Base-by-base conservation (phyloP, 2,888 invertebrate genomes). In the Hydroisotoma schaefferi region DNA sequence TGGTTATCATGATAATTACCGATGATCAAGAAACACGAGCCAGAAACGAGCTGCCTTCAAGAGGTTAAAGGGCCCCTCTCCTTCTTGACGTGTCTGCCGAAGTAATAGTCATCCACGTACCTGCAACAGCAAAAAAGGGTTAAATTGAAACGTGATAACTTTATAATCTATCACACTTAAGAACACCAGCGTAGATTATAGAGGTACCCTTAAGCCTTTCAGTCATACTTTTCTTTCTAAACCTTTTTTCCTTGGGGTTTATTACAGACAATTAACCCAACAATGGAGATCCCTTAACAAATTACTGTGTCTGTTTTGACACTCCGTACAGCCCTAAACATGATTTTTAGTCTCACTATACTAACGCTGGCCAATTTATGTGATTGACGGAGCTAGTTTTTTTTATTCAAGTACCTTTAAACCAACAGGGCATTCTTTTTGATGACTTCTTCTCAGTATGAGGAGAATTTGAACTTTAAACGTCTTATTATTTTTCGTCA, bases 131-230 rank as follows among this genome's bases (percentile, higher is more conserved):
- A 57, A 57, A 57, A 57, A 57, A 57, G 57, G 48, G 56, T 56
- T 56, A 56, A 47, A 56, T 56, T 37, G 56, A 48, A 56, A 48
- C 56, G 48, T 56, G 48, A 56, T 48, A 48, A 56, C 56, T 56
- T 56, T 38, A 56, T 56, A 55, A 55, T 55, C 29, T 33, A 55
- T 55, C 55, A 56, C 56, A 46, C 22, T 20, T 25, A 53, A 25
- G 23, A 55, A 23, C 33, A 38, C 28, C 43, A 40, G 52, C 38
- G 26, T 15, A 10, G 33, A 46, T 23, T 46, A 25, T 20, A 46
- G 20, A 12, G 22, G 25, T 25, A 46, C 46, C 25, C 40, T 33
- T 15, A 40, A 40, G n/a, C 33, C 40, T 40, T 15, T 40, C 40
- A 5, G 15, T 40, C n/a, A 40, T 18, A 15, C 8, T 15, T 20